Evolutionary conservation across 2,888 invertebrate species (phyloP).

Genomic region (Laothoe populi): DNA sequence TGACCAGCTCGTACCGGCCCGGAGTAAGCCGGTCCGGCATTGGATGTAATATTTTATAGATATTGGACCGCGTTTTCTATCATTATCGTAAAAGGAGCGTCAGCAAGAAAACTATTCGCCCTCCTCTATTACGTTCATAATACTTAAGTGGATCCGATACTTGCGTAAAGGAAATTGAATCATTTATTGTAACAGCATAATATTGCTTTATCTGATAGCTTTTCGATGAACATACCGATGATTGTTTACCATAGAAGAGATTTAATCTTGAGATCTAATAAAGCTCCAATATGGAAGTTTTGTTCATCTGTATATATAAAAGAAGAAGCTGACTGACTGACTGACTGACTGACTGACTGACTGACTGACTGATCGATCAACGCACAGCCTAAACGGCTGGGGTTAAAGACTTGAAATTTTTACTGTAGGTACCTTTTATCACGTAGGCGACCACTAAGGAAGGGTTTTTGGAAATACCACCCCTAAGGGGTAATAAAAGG

Average conservation of each 20-base stretch:
- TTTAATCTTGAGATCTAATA: slow-evolving; percentile 10
- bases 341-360: too few relatives aligned
- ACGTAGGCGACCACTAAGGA: too few relatives aligned
- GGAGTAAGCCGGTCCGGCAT: slow-evolving; percentile 42
- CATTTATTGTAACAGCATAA: slow-evolving; percentile 81
- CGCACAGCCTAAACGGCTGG: too few relatives aligned
- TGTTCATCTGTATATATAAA: not conserved
- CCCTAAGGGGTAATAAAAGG: too few relatives aligned
- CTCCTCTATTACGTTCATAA: slow-evolving; percentile 81
- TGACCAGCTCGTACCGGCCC: slow-evolving; percentile 37
- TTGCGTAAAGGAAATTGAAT: slow-evolving; percentile 83
- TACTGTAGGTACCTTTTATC: too few relatives aligned
- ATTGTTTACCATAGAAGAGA: slow-evolving; percentile 56
- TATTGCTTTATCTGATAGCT: slow-evolving; percentile 79
- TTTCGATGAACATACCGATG: slow-evolving; percentile 70
- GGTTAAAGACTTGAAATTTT: too few relatives aligned
- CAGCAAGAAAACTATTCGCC: slow-evolving; percentile 84
- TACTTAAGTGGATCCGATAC: slow-evolving; percentile 83
- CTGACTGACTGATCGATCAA: too few relatives aligned
- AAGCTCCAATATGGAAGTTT: not conserved
- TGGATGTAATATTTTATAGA: slow-evolving; percentile 77
- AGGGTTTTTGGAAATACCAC: too few relatives aligned
- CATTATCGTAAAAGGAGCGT: slow-evolving; percentile 84
- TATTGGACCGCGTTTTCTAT: slow-evolving; percentile 82
- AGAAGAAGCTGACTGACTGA: too few relatives aligned